Percentiles rank a stretch among this genome's conserved stretches.
These are phyloP conservation scores for Gobio gobio DNA, from an alignment of 2,113 vertebrate genomes.

Conservation along the genomic window DNA sequence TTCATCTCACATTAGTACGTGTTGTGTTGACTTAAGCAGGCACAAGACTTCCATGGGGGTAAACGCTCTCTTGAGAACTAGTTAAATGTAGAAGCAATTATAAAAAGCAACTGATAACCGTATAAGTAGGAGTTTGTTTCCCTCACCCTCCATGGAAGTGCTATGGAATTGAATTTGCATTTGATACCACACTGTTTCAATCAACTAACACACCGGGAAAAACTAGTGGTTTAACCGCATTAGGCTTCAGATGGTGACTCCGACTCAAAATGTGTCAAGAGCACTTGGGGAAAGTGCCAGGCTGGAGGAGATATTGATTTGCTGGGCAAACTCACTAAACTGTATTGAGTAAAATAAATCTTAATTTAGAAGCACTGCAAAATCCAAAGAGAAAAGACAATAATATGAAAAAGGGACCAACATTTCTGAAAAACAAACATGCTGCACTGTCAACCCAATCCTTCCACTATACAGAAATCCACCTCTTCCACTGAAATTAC, in stretches of 20 bases:
- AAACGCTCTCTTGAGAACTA: not conserved
- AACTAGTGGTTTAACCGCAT: not conserved
- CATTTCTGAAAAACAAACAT: no score
- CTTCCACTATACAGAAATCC: no score
- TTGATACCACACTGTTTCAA: not conserved
- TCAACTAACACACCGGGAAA: not conserved
- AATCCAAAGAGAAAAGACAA: not conserved
- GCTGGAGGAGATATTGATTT: not conserved
- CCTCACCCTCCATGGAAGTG: not conserved
- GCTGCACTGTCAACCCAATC: no score
- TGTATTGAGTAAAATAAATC: not conserved
- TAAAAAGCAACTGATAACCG: constrained; percentile 21
- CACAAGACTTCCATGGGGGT: not conserved
- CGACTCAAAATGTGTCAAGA: constrained; percentile 22
- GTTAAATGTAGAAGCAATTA: not conserved
- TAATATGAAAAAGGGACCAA: no score
- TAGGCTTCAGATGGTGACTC: not conserved
- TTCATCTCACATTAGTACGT: not conserved
- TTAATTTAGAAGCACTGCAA: constrained; percentile 17
- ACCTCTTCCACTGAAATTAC: no score
- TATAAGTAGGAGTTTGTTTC: not conserved
- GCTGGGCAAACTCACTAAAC: not conserved
- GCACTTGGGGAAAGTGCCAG: not conserved
- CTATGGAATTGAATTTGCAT: not conserved
- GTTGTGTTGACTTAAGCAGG: constrained; percentile 15